phyloP scores from a whole-genome alignment of 2,888 invertebrate species.

The Drosophila meridionalis region DNA sequence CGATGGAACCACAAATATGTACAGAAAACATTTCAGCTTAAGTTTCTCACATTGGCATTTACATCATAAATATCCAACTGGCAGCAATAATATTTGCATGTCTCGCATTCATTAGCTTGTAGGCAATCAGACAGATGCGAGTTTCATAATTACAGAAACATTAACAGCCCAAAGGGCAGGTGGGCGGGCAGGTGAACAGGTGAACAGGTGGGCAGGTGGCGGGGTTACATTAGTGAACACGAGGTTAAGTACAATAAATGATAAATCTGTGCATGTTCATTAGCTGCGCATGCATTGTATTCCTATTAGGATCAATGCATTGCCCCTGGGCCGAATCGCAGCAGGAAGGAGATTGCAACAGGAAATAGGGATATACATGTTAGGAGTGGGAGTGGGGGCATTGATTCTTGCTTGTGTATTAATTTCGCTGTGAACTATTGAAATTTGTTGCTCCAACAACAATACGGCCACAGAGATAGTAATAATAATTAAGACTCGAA shows the following conservation, averaged over 20 bases:
- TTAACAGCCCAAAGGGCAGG: constrained; percentile 18
- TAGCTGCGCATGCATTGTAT: constrained; percentile 41
- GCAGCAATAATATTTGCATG: constrained; percentile 43
- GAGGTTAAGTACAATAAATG: constrained; percentile 45
- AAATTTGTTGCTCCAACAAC: constrained; percentile 26
- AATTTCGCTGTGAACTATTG: constrained; percentile 61
- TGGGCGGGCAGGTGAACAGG: not conserved
- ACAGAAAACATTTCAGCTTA: constrained; percentile 15
- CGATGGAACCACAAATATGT: constrained; percentile 2
- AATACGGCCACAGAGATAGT: constrained; percentile 3
- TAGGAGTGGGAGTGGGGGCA: constrained; percentile 18
- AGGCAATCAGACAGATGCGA: constrained; percentile 41
- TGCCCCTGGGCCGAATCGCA: constrained; percentile 6
- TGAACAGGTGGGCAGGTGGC: not conserved
- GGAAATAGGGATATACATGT: constrained; percentile 53
- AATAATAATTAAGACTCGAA: constrained; percentile 21
- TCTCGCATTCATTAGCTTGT: constrained; percentile 39
- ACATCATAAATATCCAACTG: constrained; percentile 10
- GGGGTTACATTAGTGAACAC: not conserved
- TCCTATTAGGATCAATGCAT: constrained; percentile 22
- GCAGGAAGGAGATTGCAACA: constrained; percentile 37
- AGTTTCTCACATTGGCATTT: constrained; percentile 19
- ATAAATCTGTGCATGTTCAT: constrained; percentile 60
- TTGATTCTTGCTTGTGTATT: constrained; percentile 63
- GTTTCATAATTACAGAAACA: constrained; percentile 58